Percentiles rank a stretch among this genome's conserved stretches.
Evolutionary conservation across 2,797 vertebrate genomes (phyloP).

Genomic region (Borostomias antarcticus): DNA sequence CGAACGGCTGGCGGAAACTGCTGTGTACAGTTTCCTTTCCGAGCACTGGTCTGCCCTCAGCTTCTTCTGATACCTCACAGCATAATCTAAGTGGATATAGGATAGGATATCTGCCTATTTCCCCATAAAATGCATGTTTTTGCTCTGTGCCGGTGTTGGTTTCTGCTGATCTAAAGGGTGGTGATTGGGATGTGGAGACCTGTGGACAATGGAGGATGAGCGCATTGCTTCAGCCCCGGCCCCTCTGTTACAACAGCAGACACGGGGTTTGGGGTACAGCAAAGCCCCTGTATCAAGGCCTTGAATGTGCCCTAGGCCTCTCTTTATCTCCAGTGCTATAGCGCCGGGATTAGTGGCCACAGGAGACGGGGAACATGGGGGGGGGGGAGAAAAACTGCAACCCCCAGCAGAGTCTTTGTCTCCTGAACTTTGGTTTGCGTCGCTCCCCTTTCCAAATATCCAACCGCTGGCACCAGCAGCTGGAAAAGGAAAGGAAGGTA

Average conservation of each 20-base stretch:
- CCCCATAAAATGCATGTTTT: neutral
- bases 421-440: slow-evolving; percentile 28
- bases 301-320: slow-evolving; percentile 68
- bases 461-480: slow-evolving; percentile 31
- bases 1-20: neutral
- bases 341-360: slow-evolving; percentile 71
- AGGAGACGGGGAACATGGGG: slow-evolving; percentile 47
- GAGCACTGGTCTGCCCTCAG: neutral
- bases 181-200: neutral
- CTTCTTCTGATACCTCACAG: too few relatives aligned
- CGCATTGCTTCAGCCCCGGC: slow-evolving; percentile 44
- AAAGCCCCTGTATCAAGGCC: slow-evolving; percentile 66
- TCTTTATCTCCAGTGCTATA: slow-evolving; percentile 66
- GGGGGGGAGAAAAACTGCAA: slow-evolving; percentile 62
- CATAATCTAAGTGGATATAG: too few relatives aligned
- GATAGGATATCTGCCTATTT: neutral
- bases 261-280: slow-evolving; percentile 49
- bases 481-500: neutral
- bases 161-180: slow-evolving; percentile 25
- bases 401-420: slow-evolving; percentile 71
- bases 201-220: slow-evolving; percentile 46
- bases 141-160: slow-evolving; percentile 7
- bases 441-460: slow-evolving; percentile 42
- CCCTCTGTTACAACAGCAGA: slow-evolving; percentile 59
- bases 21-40: neutral